Evolutionary conservation across 2,113 vertebrate genomes (phyloP).

Genomic region (Muntiacus muntjak): DNA sequence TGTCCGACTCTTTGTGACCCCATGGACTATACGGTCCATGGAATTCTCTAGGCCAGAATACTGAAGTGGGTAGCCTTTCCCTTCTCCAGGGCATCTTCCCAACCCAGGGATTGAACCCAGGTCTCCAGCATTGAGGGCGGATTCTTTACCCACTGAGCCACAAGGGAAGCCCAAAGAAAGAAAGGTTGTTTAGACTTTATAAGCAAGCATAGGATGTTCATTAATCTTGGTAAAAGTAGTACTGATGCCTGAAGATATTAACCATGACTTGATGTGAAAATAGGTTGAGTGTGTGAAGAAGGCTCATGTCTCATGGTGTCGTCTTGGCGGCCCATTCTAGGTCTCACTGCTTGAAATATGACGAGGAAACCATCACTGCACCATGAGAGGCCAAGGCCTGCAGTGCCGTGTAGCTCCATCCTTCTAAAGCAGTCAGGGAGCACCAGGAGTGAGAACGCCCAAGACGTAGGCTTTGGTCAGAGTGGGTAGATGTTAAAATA

Average conservation of each 20-base stretch:
- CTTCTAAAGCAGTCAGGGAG: background rate
- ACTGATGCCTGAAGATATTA: background rate
- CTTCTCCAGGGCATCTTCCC: background rate
- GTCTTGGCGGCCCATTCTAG: background rate
- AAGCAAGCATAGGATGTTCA: background rate
- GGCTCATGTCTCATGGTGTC: background rate
- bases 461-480: slow-evolving; percentile 56
- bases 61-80: background rate
- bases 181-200: background rate
- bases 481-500: slow-evolving; percentile 68
- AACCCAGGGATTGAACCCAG: background rate
- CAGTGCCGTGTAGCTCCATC: background rate
- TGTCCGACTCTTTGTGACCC: background rate
- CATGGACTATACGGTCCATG: background rate
- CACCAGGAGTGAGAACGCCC: slow-evolving; percentile 6
- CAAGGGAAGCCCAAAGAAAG: background rate
- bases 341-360: background rate
- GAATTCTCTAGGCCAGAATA: background rate
- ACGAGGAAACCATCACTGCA: background rate
- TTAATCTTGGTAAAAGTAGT: background rate
- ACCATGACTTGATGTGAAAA: background rate
- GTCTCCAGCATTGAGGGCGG: background rate
- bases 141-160: background rate
- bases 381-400: background rate
- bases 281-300: background rate